A percentile compares a stretch with the other conserved stretches of the same genome.
Evolutionary conservation across 2,113 vertebrate species (phyloP).

Genomic region (Equus quagga): DNA sequence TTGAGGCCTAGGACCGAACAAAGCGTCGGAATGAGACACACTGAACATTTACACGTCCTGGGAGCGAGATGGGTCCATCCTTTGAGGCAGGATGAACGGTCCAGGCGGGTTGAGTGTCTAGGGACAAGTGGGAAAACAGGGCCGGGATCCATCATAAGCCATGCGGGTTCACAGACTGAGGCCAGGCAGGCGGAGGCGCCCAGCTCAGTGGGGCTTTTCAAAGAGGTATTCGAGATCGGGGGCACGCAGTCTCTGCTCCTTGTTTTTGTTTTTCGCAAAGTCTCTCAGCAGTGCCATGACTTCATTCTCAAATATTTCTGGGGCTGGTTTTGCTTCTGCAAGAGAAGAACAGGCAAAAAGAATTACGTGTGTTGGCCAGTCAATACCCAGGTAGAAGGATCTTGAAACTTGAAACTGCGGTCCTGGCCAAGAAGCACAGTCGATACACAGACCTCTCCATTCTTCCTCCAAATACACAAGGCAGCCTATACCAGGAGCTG

Average conservation of each 20-base stretch:
- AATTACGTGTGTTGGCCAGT: background rate
- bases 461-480: background rate
- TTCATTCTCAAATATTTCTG: constrained; percentile 86
- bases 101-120: background rate
- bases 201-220: constrained; percentile 66
- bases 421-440: background rate
- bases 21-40: background rate
- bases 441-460: background rate
- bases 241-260: constrained; percentile 88
- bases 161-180: rapidly evolving
- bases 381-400: background rate
- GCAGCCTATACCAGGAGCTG: background rate
- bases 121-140: background rate
- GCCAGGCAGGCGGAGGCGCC: rapidly evolving
- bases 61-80: background rate
- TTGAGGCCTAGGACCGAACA: background rate
- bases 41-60: background rate
- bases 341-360: constrained; percentile 54
- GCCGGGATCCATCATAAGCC: background rate
- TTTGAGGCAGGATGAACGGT: background rate
- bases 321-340: constrained; percentile 86
- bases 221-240: constrained; percentile 90
- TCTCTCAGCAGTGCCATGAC: constrained; percentile 94
- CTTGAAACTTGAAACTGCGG: background rate
- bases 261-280: constrained; percentile 94